These are phyloP conservation scores for Tolypeutes matacus DNA, from an alignment of 2,797 vertebrate species.

Conservation along the genomic window DNA sequence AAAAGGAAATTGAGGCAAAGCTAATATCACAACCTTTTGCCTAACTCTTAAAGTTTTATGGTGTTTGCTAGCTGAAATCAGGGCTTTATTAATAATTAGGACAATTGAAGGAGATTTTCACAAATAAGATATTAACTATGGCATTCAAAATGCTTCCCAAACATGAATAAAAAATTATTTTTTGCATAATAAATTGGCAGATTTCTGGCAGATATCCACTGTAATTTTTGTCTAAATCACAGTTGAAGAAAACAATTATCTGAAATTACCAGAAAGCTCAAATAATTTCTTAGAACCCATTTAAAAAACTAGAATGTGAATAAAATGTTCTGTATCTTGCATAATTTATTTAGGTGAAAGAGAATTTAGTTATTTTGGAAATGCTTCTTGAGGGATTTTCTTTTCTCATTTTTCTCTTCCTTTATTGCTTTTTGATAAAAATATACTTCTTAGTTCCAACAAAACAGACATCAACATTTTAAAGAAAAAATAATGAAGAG, in stretches of 20 bases:
- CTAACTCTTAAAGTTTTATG: background rate
- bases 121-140: background rate
- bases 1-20: conserved; percentile 20
- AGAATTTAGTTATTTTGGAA: conserved; percentile 45
- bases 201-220: conserved; percentile 9
- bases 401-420: conserved; percentile 31
- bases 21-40: conserved; percentile 31
- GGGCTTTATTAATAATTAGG: background rate
- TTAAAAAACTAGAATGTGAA: conserved; percentile 43
- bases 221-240: conserved; percentile 8
- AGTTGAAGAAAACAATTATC: conserved; percentile 54
- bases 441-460: background rate
- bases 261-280: conserved; percentile 41
- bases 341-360: conserved; percentile 46
- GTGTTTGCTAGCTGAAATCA: background rate
- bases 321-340: background rate
- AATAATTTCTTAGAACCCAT: conserved; percentile 48
- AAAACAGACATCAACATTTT: background rate
- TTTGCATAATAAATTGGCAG: conserved; percentile 4
- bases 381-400: conserved; percentile 37
- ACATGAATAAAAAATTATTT: background rate
- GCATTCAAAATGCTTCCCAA: background rate
- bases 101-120: background rate
- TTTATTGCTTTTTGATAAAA: conserved; percentile 16
- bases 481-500: background rate